Conservation (phyloP, 92 coral and sea anemone genomes). For the Pocillopora grandis region DNA sequence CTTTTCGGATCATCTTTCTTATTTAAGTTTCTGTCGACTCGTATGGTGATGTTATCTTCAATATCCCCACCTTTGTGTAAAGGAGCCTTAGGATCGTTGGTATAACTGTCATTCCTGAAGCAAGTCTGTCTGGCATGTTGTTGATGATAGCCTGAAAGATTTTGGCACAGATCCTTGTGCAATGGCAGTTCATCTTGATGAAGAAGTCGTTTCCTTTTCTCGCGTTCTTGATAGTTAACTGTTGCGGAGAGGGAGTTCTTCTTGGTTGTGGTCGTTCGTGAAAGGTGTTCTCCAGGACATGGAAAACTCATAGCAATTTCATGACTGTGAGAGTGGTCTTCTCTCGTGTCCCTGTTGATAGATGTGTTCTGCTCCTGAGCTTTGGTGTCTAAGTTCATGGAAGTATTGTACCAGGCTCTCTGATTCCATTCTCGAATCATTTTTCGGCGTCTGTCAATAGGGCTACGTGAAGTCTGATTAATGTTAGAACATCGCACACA, state of each 20-base stretch:
- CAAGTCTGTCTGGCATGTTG: neutral
- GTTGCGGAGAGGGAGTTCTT: neutral
- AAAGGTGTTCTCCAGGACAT: neutral
- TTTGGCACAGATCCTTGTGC: neutral
- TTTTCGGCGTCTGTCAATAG: neutral
- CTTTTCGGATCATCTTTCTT: neutral
- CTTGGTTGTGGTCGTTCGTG: neutral
- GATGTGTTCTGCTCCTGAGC: neutral
- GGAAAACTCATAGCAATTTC: neutral
- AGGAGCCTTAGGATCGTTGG: neutral
- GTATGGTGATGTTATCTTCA: neutral
- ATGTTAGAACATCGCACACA: neutral
- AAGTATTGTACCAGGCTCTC: neutral
- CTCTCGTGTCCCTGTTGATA: neutral
- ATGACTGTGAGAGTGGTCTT: neutral
- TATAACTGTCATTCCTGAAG: neutral
- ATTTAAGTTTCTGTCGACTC: neutral
- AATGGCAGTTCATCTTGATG: neutral
- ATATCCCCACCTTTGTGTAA: neutral
- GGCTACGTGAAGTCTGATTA: neutral
- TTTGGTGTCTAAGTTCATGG: neutral
- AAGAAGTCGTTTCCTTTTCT: neutral
- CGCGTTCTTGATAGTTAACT: slow-evolving; percentile 3
- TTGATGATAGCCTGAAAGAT: neutral
- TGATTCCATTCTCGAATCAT: neutral